Conservation (phyloP, 2,113 vertebrate genomes). For the Laticauda colubrina region DNA sequence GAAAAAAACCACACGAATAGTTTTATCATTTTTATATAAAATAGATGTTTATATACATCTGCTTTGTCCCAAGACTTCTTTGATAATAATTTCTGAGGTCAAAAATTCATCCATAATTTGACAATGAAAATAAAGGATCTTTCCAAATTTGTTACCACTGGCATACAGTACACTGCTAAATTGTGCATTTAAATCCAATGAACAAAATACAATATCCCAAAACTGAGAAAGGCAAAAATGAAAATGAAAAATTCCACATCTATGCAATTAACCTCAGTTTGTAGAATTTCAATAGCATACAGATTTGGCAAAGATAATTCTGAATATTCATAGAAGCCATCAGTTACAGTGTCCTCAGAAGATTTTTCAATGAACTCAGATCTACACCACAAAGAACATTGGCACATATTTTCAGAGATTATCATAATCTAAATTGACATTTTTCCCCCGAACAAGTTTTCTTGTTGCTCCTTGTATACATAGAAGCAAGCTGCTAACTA, state of each 20-base stretch:
- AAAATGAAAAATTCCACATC: slow-evolving; percentile 34
- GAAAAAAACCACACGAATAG: slow-evolving; percentile 50
- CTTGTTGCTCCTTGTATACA: slow-evolving; percentile 7
- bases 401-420: slow-evolving; percentile 40
- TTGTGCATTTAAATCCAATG: slow-evolving; percentile 37
- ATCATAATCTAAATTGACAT: slow-evolving; percentile 50
- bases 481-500: slow-evolving; percentile 44
- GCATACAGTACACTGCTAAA: slow-evolving; percentile 53
- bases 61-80: slow-evolving; percentile 58
- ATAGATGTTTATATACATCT: slow-evolving; percentile 74
- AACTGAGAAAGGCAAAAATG: slow-evolving; percentile 32
- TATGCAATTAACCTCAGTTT: slow-evolving; percentile 38
- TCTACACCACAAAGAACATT: slow-evolving; percentile 44
- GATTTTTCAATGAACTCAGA: slow-evolving; percentile 37
- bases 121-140: slow-evolving; percentile 57
- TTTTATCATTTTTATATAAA: slow-evolving; percentile 72
- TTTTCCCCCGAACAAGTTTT: slow-evolving; percentile 24
- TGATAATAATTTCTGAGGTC: slow-evolving; percentile 45
- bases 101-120: slow-evolving; percentile 56
- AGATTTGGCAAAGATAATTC: slow-evolving; percentile 49
- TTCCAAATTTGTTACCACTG: slow-evolving; percentile 48
- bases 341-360: slow-evolving; percentile 43
- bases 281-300: slow-evolving; percentile 31
- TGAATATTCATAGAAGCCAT: slow-evolving; percentile 38
- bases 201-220: slow-evolving; percentile 38